Conservation (phyloP, 2,113 vertebrate genomes). For the Semicossyphus pulcher region DNA sequence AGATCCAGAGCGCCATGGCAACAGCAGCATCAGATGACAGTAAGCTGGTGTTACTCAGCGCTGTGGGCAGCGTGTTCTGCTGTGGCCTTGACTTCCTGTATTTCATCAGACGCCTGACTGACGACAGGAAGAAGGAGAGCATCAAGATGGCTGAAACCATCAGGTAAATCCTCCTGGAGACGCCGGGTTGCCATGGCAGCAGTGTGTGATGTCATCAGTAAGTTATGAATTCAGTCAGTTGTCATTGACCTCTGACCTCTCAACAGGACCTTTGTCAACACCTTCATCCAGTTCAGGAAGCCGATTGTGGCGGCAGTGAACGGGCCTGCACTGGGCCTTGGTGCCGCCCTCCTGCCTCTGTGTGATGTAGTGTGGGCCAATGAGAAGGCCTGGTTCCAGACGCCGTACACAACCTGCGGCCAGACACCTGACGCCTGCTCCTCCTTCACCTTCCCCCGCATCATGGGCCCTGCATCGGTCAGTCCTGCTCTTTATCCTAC, state of each 20-base stretch:
- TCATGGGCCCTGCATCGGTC: constrained; percentile 97
- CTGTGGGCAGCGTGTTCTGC: constrained; percentile 95
- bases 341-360: constrained; percentile 94
- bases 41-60: constrained; percentile 93
- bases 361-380: constrained; percentile 99
- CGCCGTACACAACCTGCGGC: constrained; percentile 94
- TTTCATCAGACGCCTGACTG: constrained; percentile 94
- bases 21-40: constrained; percentile 97
- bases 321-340: constrained; percentile 94
- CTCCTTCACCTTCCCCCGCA: constrained; percentile 93
- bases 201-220: accelerated
- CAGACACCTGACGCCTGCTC: constrained; percentile 97
- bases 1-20: constrained; percentile 96
- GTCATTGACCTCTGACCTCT: not conserved
- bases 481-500: constrained; percentile 38
- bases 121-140: constrained; percentile 96
- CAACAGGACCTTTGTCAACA: constrained; percentile 95
- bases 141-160: constrained; percentile 98
- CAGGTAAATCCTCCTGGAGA: constrained; percentile 79
- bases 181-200: too few relatives aligned
- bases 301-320: constrained; percentile 98
- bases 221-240: accelerated
- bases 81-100: constrained; percentile 96
- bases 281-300: constrained; percentile 99
- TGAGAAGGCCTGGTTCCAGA: constrained; percentile 99